These are phyloP conservation scores for Maniola jurtina DNA, from an alignment of 1,140 invertebrate genomes.

Conservation along the genomic window DNA sequence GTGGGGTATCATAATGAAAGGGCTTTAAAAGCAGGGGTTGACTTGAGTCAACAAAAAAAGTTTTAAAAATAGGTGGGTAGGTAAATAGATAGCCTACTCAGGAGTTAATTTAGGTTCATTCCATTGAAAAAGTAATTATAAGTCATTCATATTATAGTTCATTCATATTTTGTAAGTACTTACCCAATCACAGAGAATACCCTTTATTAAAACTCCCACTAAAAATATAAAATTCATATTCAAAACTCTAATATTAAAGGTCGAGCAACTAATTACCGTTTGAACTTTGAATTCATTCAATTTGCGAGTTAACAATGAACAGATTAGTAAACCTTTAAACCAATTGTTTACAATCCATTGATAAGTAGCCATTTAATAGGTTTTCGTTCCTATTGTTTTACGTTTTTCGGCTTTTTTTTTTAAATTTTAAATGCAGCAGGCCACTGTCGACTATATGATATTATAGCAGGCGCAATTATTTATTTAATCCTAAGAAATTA, in stretches of 20 bases:
- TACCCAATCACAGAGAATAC: conserved; percentile 29
- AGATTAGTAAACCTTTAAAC: background rate
- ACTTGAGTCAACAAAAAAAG: too few species aligned
- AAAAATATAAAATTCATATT: conserved; percentile 24
- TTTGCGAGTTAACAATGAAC: background rate
- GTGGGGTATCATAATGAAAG: too few species aligned
- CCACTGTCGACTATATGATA: background rate
- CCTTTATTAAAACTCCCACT: conserved; percentile 6
- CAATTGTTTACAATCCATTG: background rate
- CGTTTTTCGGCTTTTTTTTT: background rate
- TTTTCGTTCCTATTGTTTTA: background rate
- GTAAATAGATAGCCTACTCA: too few species aligned
- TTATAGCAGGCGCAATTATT: background rate
- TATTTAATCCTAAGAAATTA: too few species aligned
- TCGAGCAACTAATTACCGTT: too few species aligned
- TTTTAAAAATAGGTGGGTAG: too few species aligned
- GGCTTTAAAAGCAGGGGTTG: too few species aligned
- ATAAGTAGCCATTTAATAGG: background rate
- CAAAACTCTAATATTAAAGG: background rate
- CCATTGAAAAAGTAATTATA: too few species aligned
- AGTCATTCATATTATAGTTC: too few species aligned
- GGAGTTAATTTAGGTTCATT: too few species aligned
- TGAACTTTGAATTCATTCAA: too few species aligned
- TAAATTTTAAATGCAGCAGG: background rate
- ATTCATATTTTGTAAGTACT: background rate